phyloP scores from a whole-genome alignment of 2,113 vertebrate species.

The Cochlearius cochlearius region DNA sequence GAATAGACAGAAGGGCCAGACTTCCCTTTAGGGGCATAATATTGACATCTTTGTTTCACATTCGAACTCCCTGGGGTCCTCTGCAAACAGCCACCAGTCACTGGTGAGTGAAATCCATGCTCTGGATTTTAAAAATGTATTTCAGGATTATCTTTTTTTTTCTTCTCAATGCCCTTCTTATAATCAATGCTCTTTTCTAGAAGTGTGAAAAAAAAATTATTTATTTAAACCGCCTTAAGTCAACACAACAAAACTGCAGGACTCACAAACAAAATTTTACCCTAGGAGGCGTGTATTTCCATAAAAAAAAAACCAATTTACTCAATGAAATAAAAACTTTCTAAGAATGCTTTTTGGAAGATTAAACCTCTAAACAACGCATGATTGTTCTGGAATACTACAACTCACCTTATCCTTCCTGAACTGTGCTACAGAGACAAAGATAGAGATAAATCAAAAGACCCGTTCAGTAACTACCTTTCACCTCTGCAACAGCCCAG shows the following conservation, averaged over 20 bases:
- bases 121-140: neutral
- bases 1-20: conserved; percentile 24
- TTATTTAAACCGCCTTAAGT: neutral
- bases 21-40: neutral
- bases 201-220: neutral
- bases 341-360: neutral
- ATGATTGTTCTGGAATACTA: neutral
- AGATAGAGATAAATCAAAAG: neutral
- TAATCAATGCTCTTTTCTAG: neutral
- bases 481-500: neutral
- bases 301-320: neutral
- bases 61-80: neutral
- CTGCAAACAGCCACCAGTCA: neutral
- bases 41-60: conserved; percentile 47
- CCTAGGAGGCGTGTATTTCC: neutral
- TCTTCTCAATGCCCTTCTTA: neutral
- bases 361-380: neutral
- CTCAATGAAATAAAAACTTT: neutral
- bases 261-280: neutral
- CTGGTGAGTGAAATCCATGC: neutral
- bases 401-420: neutral
- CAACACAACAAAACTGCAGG: neutral
- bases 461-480: neutral
- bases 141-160: neutral
- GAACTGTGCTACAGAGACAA: neutral